Percentiles rank a stretch among this genome's conserved stretches.
Evolutionary conservation across 2,797 vertebrate genomes (phyloP).

Genomic region (Sus cebifrons): DNA sequence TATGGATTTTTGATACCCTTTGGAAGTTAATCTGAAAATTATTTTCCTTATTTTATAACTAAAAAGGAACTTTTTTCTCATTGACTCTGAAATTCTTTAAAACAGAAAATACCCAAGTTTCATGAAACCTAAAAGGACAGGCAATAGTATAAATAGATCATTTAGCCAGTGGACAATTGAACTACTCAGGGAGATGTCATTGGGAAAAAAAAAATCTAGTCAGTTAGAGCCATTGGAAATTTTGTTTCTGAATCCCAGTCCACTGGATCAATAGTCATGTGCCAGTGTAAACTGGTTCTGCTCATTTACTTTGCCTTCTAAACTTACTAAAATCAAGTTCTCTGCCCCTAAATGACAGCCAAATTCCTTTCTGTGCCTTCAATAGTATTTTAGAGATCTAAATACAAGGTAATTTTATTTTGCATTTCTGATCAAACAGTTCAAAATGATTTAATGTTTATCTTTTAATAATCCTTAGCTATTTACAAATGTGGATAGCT

Average conservation of each 20-base stretch:
- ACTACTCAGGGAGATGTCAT: neutral
- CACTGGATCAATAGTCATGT: neutral
- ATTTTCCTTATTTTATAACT: slow-evolving; percentile 65
- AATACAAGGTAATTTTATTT: neutral
- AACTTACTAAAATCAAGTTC: neutral
- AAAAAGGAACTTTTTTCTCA: slow-evolving; percentile 73
- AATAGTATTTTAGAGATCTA: neutral
- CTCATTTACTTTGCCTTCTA: neutral
- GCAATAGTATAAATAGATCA: neutral
- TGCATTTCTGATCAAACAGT: neutral
- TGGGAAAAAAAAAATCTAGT: neutral
- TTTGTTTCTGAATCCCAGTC: slow-evolving; percentile 6
- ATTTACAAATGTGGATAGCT: neutral
- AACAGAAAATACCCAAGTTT: slow-evolving; percentile 60
- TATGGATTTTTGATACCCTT: slow-evolving; percentile 85
- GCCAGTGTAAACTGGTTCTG: neutral
- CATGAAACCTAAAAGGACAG: slow-evolving; percentile 31
- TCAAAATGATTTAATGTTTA: neutral
- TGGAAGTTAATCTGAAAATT: slow-evolving; percentile 82
- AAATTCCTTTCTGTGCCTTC: neutral
- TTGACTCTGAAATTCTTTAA: slow-evolving; percentile 61
- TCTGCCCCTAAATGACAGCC: neutral
- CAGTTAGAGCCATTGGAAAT: neutral
- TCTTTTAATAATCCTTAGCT: neutral
- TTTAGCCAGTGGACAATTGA: neutral